phyloP scores from a whole-genome alignment of 2,113 vertebrate species.

The Epinephelus cyanopodus region DNA sequence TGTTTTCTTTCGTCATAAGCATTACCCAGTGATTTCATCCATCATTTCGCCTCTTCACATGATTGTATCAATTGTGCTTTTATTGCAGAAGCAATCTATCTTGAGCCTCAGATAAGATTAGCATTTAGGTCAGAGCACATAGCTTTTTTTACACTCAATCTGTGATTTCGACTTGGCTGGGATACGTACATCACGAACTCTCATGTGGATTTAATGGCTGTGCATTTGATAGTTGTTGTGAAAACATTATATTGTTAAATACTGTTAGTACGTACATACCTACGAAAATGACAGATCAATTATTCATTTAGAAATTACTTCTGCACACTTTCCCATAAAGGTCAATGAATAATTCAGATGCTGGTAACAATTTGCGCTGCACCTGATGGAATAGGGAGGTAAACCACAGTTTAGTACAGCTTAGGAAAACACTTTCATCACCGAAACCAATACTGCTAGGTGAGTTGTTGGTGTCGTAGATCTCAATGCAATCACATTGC shows the following conservation, averaged over 20 bases:
- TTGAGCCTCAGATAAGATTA: background rate
- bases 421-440: conserved; percentile 37
- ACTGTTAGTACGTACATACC: background rate
- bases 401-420: conserved; percentile 42
- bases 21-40: background rate
- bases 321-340: conserved; percentile 17
- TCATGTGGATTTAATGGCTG: background rate
- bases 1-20: conserved; percentile 7
- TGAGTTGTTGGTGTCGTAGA: conserved; percentile 38
- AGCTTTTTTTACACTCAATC: background rate
- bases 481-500: conserved; percentile 54
- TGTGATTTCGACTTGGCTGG: background rate
- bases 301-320: conserved; percentile 25
- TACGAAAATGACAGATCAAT: conserved; percentile 8
- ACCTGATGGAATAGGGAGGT: conserved; percentile 22
- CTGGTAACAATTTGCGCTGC: conserved; percentile 14
- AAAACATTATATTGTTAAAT: conserved; percentile 14
- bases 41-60: conserved; percentile 28
- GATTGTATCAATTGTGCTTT: conserved; percentile 21
- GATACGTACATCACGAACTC: background rate
- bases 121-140: background rate
- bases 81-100: conserved; percentile 19
- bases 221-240: background rate
- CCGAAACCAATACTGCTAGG: background rate
- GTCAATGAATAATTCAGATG: conserved; percentile 52